These are phyloP conservation scores for Meloidogyne exigua DNA, from an alignment of 1,140 invertebrate species.

Conservation along the genomic window DNA sequence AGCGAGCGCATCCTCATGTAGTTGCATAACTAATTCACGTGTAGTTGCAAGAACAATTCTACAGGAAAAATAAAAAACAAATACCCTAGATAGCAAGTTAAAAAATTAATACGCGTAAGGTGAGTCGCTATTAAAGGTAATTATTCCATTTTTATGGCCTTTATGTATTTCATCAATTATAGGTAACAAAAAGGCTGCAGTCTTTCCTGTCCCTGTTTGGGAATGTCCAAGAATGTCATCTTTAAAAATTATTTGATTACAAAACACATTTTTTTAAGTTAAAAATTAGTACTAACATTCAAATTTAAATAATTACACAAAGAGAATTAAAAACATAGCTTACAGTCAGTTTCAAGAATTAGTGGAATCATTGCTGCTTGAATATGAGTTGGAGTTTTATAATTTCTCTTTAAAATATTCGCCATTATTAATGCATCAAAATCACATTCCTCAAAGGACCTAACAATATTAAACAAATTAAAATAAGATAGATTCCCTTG, in stretches of 20 bases:
- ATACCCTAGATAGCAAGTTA: background rate
- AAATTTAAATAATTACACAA: too few species aligned
- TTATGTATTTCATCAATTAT: conserved; percentile 21
- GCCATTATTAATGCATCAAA: conserved; percentile 6
- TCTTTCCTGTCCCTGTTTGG: conserved; percentile 22
- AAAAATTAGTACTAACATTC: background rate
- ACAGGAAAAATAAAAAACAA: background rate
- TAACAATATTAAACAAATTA: background rate
- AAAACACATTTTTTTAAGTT: background rate
- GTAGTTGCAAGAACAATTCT: conserved; percentile 18
- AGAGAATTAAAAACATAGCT: background rate
- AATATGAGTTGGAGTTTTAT: conserved; percentile 2
- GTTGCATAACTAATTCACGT: conserved; percentile 21
- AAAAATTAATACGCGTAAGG: conserved; percentile 4
- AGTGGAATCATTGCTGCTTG: conserved; percentile 23
- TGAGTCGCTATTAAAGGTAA: conserved; percentile 16
- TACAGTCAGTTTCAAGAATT: conserved; percentile 12
- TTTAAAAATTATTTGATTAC: background rate
- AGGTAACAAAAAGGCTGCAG: conserved; percentile 23
- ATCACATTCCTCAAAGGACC: conserved; percentile 17
- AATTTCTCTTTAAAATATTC: conserved; percentile 11
- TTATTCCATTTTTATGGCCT: background rate
- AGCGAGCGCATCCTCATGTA: conserved; percentile 20
- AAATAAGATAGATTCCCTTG: background rate
- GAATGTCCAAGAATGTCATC: conserved; percentile 22